Percentiles rank a stretch among this genome's conserved stretches.
phyloP scores from a whole-genome alignment of 1,140 invertebrate genomes.

The Solen grandis region DNA sequence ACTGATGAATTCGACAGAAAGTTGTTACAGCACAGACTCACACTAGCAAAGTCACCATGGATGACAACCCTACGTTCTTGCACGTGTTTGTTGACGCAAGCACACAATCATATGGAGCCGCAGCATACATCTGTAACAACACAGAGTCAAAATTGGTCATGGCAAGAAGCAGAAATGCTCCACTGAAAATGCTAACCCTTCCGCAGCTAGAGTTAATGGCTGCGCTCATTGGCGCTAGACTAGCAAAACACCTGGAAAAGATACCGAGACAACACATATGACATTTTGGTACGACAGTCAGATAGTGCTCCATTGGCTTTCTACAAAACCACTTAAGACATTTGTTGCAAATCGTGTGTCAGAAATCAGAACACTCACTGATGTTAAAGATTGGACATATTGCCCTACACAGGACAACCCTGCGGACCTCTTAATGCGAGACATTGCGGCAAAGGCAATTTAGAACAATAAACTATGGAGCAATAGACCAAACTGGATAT shows the following conservation, averaged over 20 bases:
- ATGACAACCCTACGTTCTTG: neutral
- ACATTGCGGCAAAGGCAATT: conserved; percentile 5
- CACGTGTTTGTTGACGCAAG: conserved; percentile 55
- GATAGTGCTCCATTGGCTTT: conserved; percentile 56
- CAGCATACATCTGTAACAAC: conserved; percentile 13
- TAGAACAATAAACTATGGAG: conserved; percentile 10
- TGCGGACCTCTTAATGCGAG: conserved; percentile 40
- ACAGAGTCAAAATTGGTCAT: conserved; percentile 40
- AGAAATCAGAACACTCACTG: conserved; percentile 25
- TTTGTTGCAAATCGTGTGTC: conserved; percentile 46
- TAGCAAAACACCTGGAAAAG: conserved; percentile 28
- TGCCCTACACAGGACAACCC: conserved; percentile 48
- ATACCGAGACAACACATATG: neutral
- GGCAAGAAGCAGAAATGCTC: conserved; percentile 49
- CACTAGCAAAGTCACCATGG: neutral
- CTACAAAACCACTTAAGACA: conserved; percentile 18
- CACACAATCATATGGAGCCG: conserved; percentile 46
- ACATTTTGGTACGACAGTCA: conserved; percentile 57
- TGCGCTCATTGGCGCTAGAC: conserved; percentile 45
- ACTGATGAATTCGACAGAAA: conserved; percentile 13
- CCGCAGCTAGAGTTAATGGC: conserved; percentile 52
- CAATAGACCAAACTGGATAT: conserved; percentile 4
- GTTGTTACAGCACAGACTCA: neutral
- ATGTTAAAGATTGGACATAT: conserved; percentile 14
- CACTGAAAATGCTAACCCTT: conserved; percentile 39